These are phyloP conservation scores for Tenthredo livida DNA, from an alignment of 2,888 invertebrate genomes.

Conservation along the genomic window DNA sequence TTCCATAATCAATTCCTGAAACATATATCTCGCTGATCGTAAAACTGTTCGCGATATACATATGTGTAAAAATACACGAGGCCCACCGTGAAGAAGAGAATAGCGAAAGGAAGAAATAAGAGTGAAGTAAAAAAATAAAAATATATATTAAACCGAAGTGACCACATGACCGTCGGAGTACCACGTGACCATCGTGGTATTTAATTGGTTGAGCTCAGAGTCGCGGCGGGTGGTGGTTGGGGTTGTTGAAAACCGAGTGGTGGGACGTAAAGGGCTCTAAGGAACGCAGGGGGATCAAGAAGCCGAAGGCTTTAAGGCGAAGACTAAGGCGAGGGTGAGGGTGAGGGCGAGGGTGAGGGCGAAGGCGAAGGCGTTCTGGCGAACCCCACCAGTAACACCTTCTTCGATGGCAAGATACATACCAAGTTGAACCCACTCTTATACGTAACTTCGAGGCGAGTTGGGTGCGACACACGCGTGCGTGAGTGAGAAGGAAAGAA, in stretches of 20 bases:
- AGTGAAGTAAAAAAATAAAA: background rate
- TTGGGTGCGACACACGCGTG: constrained; percentile 32
- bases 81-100: background rate
- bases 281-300: constrained; percentile 51
- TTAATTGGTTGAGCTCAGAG: constrained; percentile 74
- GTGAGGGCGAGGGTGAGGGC: constrained; percentile 58
- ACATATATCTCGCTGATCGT: background rate
- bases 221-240: constrained; percentile 54
- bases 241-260: constrained; percentile 54
- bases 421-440: constrained; percentile 32
- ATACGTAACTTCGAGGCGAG: constrained; percentile 23
- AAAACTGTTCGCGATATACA: background rate
- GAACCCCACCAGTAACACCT: constrained; percentile 74
- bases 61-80: background rate
- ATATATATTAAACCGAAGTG: constrained; percentile 50
- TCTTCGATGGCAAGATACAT: constrained; percentile 60
- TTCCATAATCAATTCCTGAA: background rate
- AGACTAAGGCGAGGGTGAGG: constrained; percentile 58
- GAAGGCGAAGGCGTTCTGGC: constrained; percentile 69
- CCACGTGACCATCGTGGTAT: constrained; percentile 67
- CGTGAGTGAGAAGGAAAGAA: constrained; percentile 3
- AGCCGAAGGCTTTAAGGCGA: constrained; percentile 54
- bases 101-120: background rate
- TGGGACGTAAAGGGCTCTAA: constrained; percentile 59
- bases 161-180: constrained; percentile 65